Conservation (phyloP, 2,888 invertebrate genomes). For the Eucriotettix oculatus region DNA sequence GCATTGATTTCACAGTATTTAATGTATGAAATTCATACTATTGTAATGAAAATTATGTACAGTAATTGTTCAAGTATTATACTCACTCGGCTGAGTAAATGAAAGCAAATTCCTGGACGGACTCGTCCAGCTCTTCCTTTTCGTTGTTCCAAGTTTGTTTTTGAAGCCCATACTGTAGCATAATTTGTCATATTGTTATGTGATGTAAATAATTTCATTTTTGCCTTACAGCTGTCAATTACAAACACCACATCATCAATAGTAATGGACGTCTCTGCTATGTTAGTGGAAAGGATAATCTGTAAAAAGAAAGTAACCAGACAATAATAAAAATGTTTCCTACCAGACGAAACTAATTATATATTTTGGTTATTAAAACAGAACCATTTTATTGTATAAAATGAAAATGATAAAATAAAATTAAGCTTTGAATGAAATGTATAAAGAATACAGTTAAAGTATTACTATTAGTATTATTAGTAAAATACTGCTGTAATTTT, state of each 20-base stretch:
- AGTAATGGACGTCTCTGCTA: conserved; percentile 95
- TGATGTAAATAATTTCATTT: conserved; percentile 93
- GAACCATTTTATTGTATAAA: not conserved
- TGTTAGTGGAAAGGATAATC: conserved; percentile 94
- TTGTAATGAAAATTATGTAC: not conserved
- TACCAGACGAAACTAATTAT: not conserved
- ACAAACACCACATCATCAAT: conserved; percentile 98
- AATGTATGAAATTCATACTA: not conserved
- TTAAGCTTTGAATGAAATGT: no score
- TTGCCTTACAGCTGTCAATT: conserved; percentile 91
- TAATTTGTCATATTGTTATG: conserved; percentile 99
- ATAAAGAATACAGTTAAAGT: no score
- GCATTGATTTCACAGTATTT: not conserved
- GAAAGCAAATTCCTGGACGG: conserved; percentile 83
- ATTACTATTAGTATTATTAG: no score
- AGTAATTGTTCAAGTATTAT: not conserved
- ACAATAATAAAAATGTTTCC: conserved; percentile 13
- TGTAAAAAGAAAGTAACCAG: conserved; percentile 20
- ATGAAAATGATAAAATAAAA: not conserved
- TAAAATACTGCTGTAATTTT: no score
- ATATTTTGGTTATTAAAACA: not conserved
- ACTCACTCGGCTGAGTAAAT: conserved; percentile 53
- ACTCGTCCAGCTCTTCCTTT: conserved; percentile 94
- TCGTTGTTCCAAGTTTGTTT: conserved; percentile 86
- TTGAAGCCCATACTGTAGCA: conserved; percentile 91